Percentiles rank a stretch among this genome's conserved stretches.
These are phyloP conservation scores for Ara ararauna DNA, from an alignment of 2,797 vertebrate genomes.

Conservation along the genomic window DNA sequence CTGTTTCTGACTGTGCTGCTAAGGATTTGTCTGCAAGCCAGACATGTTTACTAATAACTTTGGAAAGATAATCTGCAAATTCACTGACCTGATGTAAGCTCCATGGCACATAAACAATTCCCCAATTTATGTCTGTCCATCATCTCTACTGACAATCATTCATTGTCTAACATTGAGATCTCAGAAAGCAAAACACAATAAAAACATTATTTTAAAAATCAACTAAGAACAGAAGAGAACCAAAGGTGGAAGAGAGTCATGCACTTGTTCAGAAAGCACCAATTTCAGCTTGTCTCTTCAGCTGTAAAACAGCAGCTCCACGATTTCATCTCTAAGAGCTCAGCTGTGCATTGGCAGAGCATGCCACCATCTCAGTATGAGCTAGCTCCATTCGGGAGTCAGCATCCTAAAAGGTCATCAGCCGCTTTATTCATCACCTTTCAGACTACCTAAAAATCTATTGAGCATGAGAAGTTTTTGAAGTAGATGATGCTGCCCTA, in stretches of 20 bases:
- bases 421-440: background rate
- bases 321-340: background rate
- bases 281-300: background rate
- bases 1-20: background rate
- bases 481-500: background rate
- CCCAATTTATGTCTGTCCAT: background rate
- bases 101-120: background rate
- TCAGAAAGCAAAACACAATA: background rate
- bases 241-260: background rate
- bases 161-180: background rate
- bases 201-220: background rate
- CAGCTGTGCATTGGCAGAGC: background rate
- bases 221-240: background rate
- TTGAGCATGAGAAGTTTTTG: background rate
- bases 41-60: background rate
- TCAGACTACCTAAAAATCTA: background rate
- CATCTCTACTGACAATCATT: background rate
- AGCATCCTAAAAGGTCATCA: background rate
- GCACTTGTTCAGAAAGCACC: background rate
- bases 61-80: background rate
- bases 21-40: background rate
- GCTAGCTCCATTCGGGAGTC: background rate
- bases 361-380: background rate
- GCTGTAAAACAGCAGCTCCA: background rate
- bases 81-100: background rate